Evolutionary conservation across 2,113 vertebrate genomes (phyloP), one percentile per base, ranked within the genome.

Genomic region (Neodon shergylaensis): DNA sequence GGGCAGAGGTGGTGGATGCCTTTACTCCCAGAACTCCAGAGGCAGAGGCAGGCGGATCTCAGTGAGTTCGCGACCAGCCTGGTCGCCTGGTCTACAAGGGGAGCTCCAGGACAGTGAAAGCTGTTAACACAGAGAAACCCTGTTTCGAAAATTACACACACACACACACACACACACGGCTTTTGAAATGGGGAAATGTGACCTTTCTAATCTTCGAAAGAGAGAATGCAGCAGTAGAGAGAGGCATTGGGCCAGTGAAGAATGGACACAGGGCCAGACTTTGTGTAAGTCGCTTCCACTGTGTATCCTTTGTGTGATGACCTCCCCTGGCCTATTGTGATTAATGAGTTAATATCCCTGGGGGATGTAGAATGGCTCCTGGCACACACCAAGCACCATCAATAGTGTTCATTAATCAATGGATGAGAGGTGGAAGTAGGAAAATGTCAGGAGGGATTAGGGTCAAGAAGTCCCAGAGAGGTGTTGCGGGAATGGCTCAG

Each of bases 321-420:
- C 5, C 26, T 44, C 6, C 0, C 9, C 77, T 14, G 1, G 79
- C 21, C 63, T 73, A 63, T 39, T 58, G 52, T 86, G 61, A 81
- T 78, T 47, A 42, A 39, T 90, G 19, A 86, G 17, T 61, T 47
- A 73, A 21, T 91, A 66, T 86, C 90, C 91, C 82, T 68, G 81
- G 93, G 81, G 33, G 5, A 12, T 36, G 68, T 88, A 76, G 52
- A 77, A 36, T 21, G 44, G 17, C 49, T 9, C 49, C 65, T 76
- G 42, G 21, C 28, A 54, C 49, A 36, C 28, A 7, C 3, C 58
- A 87, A 76, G 33, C 52, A 76, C 7, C 88, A 22, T 19, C 3
- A 36, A 31, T n/a, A 73, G 24, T 84, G n/a, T 93, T 89, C 24
- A 44, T 42, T 90, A 84, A 70, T 79, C 79, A 72, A 24, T 82